A percentile compares a stretch with the other conserved stretches of the same genome.
Evolutionary conservation across 2,113 vertebrate species (phyloP).

Genomic region (Malurus cyaneus): DNA sequence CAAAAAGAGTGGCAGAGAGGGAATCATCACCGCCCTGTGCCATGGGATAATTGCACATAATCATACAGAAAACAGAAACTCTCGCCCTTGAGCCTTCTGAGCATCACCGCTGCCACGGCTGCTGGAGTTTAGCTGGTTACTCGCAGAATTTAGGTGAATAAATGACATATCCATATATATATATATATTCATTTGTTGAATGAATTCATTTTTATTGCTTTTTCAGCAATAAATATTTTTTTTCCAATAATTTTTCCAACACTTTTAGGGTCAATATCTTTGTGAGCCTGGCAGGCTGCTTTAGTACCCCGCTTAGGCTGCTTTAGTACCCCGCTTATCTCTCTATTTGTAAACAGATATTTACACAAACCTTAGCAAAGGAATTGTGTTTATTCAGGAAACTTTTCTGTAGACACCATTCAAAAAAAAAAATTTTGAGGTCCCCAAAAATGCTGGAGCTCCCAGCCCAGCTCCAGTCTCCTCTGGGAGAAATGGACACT

Average conservation of each 20-base stretch:
- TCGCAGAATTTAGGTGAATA: not conserved
- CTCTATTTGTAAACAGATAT: not conserved
- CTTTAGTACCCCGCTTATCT: not conserved
- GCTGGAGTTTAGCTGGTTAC: not conserved
- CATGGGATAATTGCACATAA: not conserved
- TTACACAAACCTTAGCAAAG: not conserved
- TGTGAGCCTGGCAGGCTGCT: not conserved
- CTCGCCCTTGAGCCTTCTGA: not conserved
- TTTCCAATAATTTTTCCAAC: too few species aligned
- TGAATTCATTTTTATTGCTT: not conserved
- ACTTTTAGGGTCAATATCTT: not conserved
- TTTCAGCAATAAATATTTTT: not conserved
- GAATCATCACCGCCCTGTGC: not conserved
- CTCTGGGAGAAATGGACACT: too few species aligned
- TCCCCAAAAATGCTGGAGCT: not conserved
- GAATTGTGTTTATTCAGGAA: not conserved
- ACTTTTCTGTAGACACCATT: not conserved
- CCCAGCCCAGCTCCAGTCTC: not conserved
- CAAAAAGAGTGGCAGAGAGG: not conserved
- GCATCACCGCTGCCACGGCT: not conserved
- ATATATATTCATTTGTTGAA: not conserved
- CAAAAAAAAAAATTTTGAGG: too few species aligned
- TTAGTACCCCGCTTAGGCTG: not conserved
- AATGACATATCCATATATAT: rapidly evolving
- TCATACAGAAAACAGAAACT: not conserved